Evolutionary conservation across 2,888 invertebrate genomes (phyloP).

Genomic region (Clistopyga incitator): DNA sequence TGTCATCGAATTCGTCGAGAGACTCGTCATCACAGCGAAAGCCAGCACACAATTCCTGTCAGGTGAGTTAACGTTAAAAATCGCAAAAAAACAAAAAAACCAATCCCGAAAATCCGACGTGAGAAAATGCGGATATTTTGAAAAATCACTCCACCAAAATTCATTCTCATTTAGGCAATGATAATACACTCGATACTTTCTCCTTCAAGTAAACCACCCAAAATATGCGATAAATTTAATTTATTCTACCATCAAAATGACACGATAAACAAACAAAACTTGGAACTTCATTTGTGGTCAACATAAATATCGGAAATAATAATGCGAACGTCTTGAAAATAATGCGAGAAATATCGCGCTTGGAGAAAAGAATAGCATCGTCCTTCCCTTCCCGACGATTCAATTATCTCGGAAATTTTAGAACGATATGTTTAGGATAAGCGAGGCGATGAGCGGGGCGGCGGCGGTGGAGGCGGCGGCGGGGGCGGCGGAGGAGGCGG

Average conservation of each 20-base stretch:
- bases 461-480: constrained; percentile 66
- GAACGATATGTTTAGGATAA: constrained; percentile 82
- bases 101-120: constrained; percentile 8
- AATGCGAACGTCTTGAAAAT: no score
- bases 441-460: constrained; percentile 83
- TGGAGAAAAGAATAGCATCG: constrained; percentile 68
- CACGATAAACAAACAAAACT: no score
- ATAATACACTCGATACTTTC: no score
- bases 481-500: constrained; percentile 66
- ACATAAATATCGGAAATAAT: no score
- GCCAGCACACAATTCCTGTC: constrained; percentile 86
- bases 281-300: no score
- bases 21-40: constrained; percentile 86
- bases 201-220: no score
- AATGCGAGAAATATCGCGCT: neutral
- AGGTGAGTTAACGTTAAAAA: constrained; percentile 79
- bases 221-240: no score
- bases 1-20: constrained; percentile 86
- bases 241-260: no score
- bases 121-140: neutral
- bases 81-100: neutral
- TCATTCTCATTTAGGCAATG: no score
- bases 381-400: constrained; percentile 73
- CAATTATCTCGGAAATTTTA: constrained; percentile 79
- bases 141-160: neutral